Base-by-base conservation (phyloP, 2,888 invertebrate genomes). In the Agrochola macilenta region DNA sequence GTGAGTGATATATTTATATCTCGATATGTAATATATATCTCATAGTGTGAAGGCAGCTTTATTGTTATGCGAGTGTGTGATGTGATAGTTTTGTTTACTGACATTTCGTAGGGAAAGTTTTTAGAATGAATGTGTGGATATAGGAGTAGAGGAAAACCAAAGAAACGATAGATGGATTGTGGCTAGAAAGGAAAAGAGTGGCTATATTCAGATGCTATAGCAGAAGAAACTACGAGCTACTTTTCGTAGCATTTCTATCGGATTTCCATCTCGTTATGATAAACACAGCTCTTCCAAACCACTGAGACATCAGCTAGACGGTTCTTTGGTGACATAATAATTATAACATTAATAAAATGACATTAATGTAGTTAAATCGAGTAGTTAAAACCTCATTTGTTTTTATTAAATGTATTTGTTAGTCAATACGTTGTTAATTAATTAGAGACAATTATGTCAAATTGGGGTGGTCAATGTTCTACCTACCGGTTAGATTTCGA, bases 331-430 rank as follows among this genome's bases (percentile, higher is more conserved):
- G 54, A 49, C 49, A 49, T 72, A 79, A 72, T 46, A 61, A 2
- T 54, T 4, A 30, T 71, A 49, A 20, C 35, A 65, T 70, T 35
- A 30, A 68, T 60, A 60, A 58, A 78, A 61, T 61, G 1, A 58
- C 17, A 58, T 52, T 26, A 43, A 74, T 75, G 30, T n/a, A 49
- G 43, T 35, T 81, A 79, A 81, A 81, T 75, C 26, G 64, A 65
- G 81, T 69, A 74, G 74, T 81, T 79, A 79, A 74, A 69, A 58
- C 63, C 57, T 69, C 63, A 79, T 74, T 79, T 74, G 46, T 5
- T 74, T 66, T 63, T 39, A 57, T 73, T 73, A 57, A 43, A 14
- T 57, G 17, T 61, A 61, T 63, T 43, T 58, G 23, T 69, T 81
- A 74, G 46, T 1, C 54, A 46, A 69, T 52, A 75, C 5, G 43